Conservation (phyloP, 2,113 vertebrate species). For the Cichladusa arquata region DNA sequence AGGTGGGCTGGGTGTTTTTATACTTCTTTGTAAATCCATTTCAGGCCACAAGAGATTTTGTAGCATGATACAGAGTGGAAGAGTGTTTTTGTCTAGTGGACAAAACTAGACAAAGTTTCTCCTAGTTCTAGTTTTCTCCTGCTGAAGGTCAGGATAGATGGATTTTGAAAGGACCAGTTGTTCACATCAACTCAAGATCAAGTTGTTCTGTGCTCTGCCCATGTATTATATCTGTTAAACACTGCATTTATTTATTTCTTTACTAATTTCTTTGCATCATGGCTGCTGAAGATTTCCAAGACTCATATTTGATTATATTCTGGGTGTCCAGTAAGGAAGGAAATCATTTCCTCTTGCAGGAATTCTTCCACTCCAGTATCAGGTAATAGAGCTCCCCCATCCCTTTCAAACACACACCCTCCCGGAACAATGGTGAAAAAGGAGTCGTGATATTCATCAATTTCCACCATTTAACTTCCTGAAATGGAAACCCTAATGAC, state of each 20-base stretch:
- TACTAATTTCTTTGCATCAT: background rate
- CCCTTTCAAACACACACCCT: background rate
- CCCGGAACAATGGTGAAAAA: constrained; percentile 34
- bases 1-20: background rate
- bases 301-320: background rate
- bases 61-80: background rate
- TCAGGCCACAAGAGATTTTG: background rate
- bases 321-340: background rate
- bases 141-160: background rate
- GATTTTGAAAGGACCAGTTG: background rate
- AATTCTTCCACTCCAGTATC: background rate
- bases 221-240: background rate
- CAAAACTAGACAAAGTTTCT: too few species aligned
- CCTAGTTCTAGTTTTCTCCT: background rate
- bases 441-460: constrained; percentile 8
- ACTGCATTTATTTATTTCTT: background rate
- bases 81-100: background rate
- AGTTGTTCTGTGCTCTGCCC: background rate
- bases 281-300: background rate
- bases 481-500: constrained; percentile 56
- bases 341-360: background rate
- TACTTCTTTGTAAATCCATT: background rate
- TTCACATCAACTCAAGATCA: background rate
- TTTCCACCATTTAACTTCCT: constrained; percentile 47
- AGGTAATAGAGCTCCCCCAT: background rate